A percentile compares a stretch with the other conserved stretches of the same genome.
These are phyloP conservation scores for Channa striata DNA, from an alignment of 2,797 vertebrate species.

Conservation along the genomic window DNA sequence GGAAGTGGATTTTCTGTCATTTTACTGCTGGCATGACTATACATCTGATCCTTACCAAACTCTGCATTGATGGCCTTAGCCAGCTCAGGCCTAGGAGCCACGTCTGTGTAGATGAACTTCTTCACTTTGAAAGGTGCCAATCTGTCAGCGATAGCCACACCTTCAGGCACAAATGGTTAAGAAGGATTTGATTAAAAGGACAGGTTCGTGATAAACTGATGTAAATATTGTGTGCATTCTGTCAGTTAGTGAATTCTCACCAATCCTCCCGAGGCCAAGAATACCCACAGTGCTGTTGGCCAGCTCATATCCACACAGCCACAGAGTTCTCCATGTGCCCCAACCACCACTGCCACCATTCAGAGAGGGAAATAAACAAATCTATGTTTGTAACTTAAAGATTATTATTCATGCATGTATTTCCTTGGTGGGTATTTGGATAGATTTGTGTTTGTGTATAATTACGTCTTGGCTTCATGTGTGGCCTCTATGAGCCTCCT, in stretches of 20 bases:
- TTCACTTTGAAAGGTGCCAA: constrained; percentile 89
- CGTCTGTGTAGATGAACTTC: constrained; percentile 88
- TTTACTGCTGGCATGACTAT: background rate
- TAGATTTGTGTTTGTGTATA: background rate
- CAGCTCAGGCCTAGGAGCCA: constrained; percentile 82
- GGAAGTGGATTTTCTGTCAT: background rate
- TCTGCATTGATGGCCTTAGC: constrained; percentile 85
- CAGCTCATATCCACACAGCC: constrained; percentile 84
- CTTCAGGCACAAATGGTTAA: constrained; percentile 60
- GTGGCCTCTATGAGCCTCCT: constrained; percentile 87
- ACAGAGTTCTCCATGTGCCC: constrained; percentile 87
- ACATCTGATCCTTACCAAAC: constrained; percentile 77
- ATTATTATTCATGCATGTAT: background rate
- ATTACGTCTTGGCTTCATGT: constrained; percentile 83
- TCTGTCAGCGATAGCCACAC: constrained; percentile 87
- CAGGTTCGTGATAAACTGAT: background rate
- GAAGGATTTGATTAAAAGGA: background rate
- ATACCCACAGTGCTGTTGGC: constrained; percentile 88
- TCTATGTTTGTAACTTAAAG: background rate
- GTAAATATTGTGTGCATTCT: background rate
- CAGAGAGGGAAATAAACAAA: constrained; percentile 4
- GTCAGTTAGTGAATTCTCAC: constrained; percentile 64
- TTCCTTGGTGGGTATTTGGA: background rate
- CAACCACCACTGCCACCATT: constrained; percentile 81
- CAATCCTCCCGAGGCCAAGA: constrained; percentile 88